phyloP scores from a whole-genome alignment of 2,888 invertebrate species.

The Prosapia bicincta region DNA sequence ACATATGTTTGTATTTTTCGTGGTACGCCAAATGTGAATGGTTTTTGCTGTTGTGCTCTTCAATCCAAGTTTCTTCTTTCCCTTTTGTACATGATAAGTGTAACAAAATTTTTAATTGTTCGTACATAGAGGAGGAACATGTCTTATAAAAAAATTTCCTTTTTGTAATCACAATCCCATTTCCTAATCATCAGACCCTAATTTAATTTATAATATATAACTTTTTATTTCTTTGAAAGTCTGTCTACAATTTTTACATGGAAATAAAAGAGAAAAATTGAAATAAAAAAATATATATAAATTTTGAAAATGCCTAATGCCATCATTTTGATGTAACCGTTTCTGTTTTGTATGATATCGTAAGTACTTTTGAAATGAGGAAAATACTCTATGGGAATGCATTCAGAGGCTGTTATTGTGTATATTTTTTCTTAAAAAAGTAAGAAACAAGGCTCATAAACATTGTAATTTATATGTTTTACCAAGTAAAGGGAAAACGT shows the following conservation, averaged over 20 bases:
- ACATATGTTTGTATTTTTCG: constrained; percentile 24
- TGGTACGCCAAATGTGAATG: constrained; percentile 32
- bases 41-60: constrained; percentile 30
- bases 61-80: constrained; percentile 19
- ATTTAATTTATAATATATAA: constrained; percentile 24
- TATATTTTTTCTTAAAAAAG: neutral
- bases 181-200: constrained; percentile 23
- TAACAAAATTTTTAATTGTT: constrained; percentile 12
- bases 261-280: constrained; percentile 10
- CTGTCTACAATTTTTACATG: constrained; percentile 21
- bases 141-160: constrained; percentile 20
- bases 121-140: constrained; percentile 16
- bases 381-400: neutral
- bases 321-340: constrained; percentile 20
- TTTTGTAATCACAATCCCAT: constrained; percentile 24
- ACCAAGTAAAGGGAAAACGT: constrained; percentile 2
- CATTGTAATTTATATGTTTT: constrained; percentile 2
- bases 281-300: constrained; percentile 15
- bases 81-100: constrained; percentile 9
- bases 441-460: neutral
- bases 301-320: constrained; percentile 9
- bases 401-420: neutral
- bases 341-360: neutral
- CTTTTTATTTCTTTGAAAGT: constrained; percentile 20
- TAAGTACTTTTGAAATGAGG: neutral